A percentile compares a stretch with the other conserved stretches of the same genome.
Evolutionary conservation across 2,797 vertebrate species (phyloP).

Genomic region (Anabas testudineus): DNA sequence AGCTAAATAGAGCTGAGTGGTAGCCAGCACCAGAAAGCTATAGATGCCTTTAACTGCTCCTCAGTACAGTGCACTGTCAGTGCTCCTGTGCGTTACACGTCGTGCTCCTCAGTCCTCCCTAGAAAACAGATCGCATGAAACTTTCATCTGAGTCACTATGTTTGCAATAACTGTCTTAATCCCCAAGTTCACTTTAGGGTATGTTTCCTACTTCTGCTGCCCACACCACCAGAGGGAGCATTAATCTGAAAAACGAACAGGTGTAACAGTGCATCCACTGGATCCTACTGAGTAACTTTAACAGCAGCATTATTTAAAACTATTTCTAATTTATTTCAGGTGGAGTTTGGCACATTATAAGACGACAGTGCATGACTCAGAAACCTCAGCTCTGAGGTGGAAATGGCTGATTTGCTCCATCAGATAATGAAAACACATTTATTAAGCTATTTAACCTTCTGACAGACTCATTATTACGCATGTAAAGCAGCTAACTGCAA

Average conservation of each 20-base stretch:
- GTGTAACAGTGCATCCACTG: slow-evolving; percentile 59
- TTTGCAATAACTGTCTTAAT: neutral
- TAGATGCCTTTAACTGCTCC: neutral
- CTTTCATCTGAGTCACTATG: neutral
- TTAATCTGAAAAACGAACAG: slow-evolving; percentile 59
- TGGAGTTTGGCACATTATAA: neutral
- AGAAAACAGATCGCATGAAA: neutral
- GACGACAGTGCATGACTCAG: neutral
- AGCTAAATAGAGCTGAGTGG: neutral
- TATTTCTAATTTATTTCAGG: neutral
- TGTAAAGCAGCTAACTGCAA: neutral
- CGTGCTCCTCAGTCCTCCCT: neutral
- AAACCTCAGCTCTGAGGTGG: neutral
- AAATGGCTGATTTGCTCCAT: neutral
- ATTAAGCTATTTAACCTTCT: neutral
- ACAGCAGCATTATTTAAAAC: slow-evolving; percentile 15
- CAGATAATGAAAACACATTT: neutral
- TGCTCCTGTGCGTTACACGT: neutral
- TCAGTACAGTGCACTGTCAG: neutral
- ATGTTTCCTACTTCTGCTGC: slow-evolving; percentile 34
- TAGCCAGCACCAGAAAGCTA: neutral
- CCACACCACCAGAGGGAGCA: slow-evolving; percentile 83
- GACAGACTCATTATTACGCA: neutral
- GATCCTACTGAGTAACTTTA: slow-evolving; percentile 45
- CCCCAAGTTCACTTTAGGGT: slow-evolving; percentile 20